Percentiles rank a stretch among this genome's conserved stretches.
These are phyloP conservation scores for Knipowitschia caucasica DNA, from an alignment of 2,797 vertebrate genomes.

Conservation along the genomic window DNA sequence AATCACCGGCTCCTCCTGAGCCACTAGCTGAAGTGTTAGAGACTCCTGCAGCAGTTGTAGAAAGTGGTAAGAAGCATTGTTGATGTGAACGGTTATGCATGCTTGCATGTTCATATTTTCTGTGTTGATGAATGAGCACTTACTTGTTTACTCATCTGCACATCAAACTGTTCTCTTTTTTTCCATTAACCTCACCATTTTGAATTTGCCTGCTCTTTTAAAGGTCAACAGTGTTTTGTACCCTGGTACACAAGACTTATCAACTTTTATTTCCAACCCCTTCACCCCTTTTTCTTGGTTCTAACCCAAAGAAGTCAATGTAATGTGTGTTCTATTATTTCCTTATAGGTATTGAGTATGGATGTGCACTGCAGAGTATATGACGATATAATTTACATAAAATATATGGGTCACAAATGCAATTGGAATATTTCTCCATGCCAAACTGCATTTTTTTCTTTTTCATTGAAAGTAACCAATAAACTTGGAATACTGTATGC, in stretches of 20 bases:
- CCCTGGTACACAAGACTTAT: not conserved
- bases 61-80: conserved; percentile 54
- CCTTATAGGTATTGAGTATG: not conserved
- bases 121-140: not conserved
- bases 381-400: no score
- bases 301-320: not conserved
- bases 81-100: no score
- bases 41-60: conserved; percentile 27
- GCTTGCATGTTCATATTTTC: not conserved
- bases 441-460: no score
- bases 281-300: not conserved
- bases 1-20: conserved; percentile 19
- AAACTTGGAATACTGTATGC: no score
- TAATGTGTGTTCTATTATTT: not conserved
- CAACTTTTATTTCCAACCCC: not conserved
- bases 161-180: not conserved
- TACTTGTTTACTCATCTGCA: not conserved
- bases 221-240: not conserved
- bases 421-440: no score
- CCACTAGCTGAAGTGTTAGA: conserved; percentile 22
- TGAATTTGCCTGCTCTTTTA: not conserved
- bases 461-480: no score
- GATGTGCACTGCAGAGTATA: no score
- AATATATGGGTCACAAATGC: no score
- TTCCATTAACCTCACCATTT: not conserved